Percentiles rank a stretch among this genome's conserved stretches.
Conservation (phyloP, 2,888 invertebrate species). For the Oscheius sp. region DNA sequence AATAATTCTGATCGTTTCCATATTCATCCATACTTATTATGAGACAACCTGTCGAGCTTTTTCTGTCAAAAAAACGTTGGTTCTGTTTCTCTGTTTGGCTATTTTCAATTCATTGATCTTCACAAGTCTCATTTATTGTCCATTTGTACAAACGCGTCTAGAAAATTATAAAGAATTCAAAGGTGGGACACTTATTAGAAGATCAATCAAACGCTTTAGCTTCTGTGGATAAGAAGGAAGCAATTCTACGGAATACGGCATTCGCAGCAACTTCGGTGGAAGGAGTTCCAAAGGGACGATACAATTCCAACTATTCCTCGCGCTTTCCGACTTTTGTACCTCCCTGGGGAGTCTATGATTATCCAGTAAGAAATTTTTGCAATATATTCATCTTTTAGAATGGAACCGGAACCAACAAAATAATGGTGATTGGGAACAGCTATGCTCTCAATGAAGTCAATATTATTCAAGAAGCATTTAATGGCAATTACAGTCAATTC, state of each 20-base stretch:
- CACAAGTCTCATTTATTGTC: background rate
- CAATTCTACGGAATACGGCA: background rate
- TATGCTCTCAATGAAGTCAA: conserved; percentile 13
- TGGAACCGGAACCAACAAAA: background rate
- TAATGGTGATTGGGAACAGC: conserved; percentile 14
- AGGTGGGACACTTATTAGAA: too few species aligned
- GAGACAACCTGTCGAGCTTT: background rate
- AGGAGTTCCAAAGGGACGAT: background rate
- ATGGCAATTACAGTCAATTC: conserved; percentile 12
- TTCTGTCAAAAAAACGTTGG: background rate
- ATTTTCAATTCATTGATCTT: background rate
- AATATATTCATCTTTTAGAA: background rate
- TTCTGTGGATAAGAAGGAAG: background rate
- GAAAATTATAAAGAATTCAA: background rate
- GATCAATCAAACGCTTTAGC: background rate
- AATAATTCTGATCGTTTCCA: background rate
- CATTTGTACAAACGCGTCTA: background rate
- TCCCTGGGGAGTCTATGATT: conserved; percentile 9
- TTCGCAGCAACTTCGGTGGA: background rate
- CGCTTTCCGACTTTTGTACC: background rate
- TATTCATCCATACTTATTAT: background rate
- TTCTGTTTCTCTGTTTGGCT: background rate
- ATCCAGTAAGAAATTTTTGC: background rate
- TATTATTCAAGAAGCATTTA: conserved; percentile 2
- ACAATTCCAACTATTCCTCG: background rate